Percentiles rank a stretch among this genome's conserved stretches.
These are phyloP conservation scores for Ceratina japonica DNA, from an alignment of 1,140 invertebrate genomes.

Conservation along the genomic window DNA sequence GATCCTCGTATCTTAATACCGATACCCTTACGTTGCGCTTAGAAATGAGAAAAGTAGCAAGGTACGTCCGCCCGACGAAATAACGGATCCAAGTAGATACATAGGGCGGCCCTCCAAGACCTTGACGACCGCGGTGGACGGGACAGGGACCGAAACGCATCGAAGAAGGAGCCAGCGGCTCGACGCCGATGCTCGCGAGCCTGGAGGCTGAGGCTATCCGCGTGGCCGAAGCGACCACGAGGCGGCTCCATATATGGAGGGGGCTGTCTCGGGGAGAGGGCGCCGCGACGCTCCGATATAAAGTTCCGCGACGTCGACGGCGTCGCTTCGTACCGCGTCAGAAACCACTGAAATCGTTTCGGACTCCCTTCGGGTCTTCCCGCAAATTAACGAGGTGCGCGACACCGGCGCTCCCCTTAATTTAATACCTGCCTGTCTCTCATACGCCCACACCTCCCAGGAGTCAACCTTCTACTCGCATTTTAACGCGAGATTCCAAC, in stretches of 20 bases:
- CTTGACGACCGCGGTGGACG: conserved; percentile 23
- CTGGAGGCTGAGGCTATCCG: conserved; percentile 36
- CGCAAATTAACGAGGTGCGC: conserved; percentile 1
- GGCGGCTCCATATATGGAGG: conserved; percentile 75
- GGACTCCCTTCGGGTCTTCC: neutral
- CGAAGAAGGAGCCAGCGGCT: conserved; percentile 31
- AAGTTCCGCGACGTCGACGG: conserved; percentile 63
- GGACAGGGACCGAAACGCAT: neutral
- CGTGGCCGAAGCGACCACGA: conserved; percentile 48
- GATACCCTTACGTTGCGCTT: too few relatives aligned
- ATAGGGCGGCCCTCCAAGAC: conserved; percentile 25
- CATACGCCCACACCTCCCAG: neutral
- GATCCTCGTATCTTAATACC: too few relatives aligned
- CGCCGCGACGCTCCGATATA: conserved; percentile 66
- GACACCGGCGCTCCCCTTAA: neutral
- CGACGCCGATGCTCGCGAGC: neutral
- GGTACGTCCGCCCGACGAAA: too few relatives aligned
- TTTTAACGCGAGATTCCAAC: neutral
- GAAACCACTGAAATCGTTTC: conserved; percentile 11
- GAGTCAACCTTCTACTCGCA: neutral
- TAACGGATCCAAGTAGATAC: neutral
- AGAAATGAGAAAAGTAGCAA: too few relatives aligned
- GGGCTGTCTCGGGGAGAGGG: conserved; percentile 64
- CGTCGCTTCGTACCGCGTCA: conserved; percentile 32
- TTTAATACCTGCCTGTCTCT: too few relatives aligned